Base-by-base conservation (phyloP, 1,140 invertebrate genomes). In the Mya arenaria region DNA sequence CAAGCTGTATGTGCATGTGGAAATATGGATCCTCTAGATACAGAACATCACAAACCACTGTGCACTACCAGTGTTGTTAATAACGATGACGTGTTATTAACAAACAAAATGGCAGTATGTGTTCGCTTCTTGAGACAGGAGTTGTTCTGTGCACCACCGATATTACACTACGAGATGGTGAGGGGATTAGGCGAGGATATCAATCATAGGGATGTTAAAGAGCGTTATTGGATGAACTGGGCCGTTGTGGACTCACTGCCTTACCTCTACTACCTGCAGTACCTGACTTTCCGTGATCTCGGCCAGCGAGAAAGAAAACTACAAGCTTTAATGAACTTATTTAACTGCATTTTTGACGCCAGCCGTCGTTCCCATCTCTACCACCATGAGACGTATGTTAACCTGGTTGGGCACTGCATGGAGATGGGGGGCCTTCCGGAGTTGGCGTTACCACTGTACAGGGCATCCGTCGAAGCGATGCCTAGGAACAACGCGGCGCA, bases 231-330 rank as follows among this genome's bases (percentile, higher is more conserved):
- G 60, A 63, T 63, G 60, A 34, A 63, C 28, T 32, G n/a, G 23
- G 60, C 60, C 36, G 60, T 63, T 30, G 60, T 63, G 8, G 60
- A 63, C 36, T 63, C 60, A 2, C 60, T 63, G 17, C 60, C 60
- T 28, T 63, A 63, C 30, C 30, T 63, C 5, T 30, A 28, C 36
- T 63, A 32, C 19, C 30, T 63, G 28, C 60, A 63, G 30, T 63
- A 63, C 39, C 63, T 41, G 30, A 48, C 34, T 13, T 36, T 32
- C 19, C 17, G 36, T 23, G 13, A 32, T 13, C 28, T 63, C 4
- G 13, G 36, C n/a, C 10, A 28, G 2, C 17, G 28, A 25, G 23
- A 19, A 13, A 34, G 4, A 5, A 4, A 32, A 34, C n/a, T 17
- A 19, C 30, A 4, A 34, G 60, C 60, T 5, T 19, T 63, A 28